Evolutionary conservation across 1,140 invertebrate species (phyloP).

Genomic region (Caenorhabditis latens): DNA sequence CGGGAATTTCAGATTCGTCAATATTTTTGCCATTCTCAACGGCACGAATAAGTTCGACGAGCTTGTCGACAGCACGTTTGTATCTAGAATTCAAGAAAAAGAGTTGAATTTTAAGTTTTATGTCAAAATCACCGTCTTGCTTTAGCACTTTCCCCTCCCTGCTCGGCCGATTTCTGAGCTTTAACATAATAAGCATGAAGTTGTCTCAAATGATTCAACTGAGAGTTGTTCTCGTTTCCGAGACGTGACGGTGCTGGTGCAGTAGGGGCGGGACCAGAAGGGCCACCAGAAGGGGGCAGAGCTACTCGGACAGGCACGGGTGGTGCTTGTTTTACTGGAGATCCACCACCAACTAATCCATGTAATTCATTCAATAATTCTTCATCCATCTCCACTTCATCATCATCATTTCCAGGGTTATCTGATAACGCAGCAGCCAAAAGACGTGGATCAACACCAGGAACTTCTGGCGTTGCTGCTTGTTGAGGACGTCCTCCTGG

Average conservation of each 20-base stretch:
- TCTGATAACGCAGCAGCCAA: constrained; percentile 58
- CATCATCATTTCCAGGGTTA: constrained; percentile 33
- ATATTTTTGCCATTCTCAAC: constrained; percentile 61
- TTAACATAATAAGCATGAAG: constrained; percentile 23
- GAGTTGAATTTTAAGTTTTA: neutral
- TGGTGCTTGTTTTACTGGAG: neutral
- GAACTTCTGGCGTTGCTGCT: neutral
- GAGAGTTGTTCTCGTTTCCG: neutral
- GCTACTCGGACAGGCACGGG: constrained; percentile 15
- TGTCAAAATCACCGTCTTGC: neutral
- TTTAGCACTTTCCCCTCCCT: neutral
- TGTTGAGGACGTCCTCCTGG: neutral
- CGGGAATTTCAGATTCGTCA: constrained; percentile 63
- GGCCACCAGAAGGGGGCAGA: neutral
- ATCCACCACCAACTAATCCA: constrained; percentile 4
- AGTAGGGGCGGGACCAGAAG: neutral
- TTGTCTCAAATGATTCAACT: constrained; percentile 26
- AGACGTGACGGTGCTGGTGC: neutral
- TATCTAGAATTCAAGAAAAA: constrained; percentile 58
- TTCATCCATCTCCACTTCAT: constrained; percentile 61
- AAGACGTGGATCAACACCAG: constrained; percentile 38
- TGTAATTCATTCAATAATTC: constrained; percentile 57
- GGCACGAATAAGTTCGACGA: constrained; percentile 55
- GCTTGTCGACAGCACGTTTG: constrained; percentile 60
- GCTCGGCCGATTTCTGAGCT: neutral